Evolutionary conservation across 2,888 invertebrate genomes (phyloP).

Genomic region (Nomada fabriciana): DNA sequence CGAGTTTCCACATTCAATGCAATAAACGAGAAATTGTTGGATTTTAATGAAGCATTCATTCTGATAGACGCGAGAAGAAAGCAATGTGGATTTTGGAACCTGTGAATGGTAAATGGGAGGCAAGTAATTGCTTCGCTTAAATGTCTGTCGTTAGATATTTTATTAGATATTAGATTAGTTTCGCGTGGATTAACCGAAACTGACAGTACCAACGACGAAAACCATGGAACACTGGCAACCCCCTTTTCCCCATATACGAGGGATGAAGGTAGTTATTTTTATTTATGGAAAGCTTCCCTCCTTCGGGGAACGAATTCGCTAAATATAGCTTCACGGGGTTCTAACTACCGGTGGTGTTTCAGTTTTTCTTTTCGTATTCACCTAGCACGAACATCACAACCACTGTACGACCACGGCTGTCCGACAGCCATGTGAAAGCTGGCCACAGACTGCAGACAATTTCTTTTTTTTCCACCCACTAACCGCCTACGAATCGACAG

Average conservation of each 20-base stretch:
- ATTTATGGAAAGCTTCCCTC: constrained; percentile 59
- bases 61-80: no score
- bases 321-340: constrained; percentile 57
- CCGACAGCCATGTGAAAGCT: background rate
- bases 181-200: background rate
- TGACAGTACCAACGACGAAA: constrained; percentile 30
- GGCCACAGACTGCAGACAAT: background rate
- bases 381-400: background rate
- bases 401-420: no score
- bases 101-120: background rate
- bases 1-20: background rate
- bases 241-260: constrained; percentile 21
- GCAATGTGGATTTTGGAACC: background rate
- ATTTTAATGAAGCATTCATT: background rate
- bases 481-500: background rate
- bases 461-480: background rate
- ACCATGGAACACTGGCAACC: constrained; percentile 14
- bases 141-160: no score
- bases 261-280: constrained; percentile 55
- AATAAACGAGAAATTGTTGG: background rate
- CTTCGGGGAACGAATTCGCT: constrained; percentile 50
- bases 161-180: background rate
- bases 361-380: constrained; percentile 20
- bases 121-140: background rate
- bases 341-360: constrained; percentile 70